Base-by-base conservation (phyloP, 2,113 vertebrate species). In the Oceanodroma tethys region DNA sequence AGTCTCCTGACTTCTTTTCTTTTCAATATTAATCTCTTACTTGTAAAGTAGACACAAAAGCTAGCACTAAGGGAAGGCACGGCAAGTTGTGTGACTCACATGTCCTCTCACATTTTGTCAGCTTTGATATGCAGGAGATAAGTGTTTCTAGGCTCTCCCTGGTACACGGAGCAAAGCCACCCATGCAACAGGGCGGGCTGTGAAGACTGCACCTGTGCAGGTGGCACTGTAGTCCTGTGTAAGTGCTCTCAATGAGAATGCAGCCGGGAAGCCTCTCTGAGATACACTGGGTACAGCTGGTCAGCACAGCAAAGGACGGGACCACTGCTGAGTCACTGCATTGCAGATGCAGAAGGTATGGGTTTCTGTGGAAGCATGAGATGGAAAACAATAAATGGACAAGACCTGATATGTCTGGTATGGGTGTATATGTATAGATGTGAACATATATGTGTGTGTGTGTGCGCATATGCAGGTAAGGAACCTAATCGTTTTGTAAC, bases 351-450 rank as follows among this genome's bases (percentile, higher is more conserved):
- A 72, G 48, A 65, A 67, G 15, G 17, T 32, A 13, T 11, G 29
- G 23, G 5, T 38, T 84, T 90, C 78, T 40, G 32, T 62, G 23
- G 60, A 86, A 91, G 26, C 9, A 60, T 10, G 67, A 81, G 43
- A 73, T 14, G 10, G 30, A 55, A 65, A 76, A 50, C n/a, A 66
- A 34, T 29, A 65, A 72, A 22, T 26, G 34, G 13, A 22, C 32
- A 81, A 20, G 18, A 21, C 21, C 30, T 36, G 8, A 2, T 38
- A 42, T 47, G 36, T 52, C n/a, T 81, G 53, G 13, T 38, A 29
- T 40, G 13, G 34, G 7, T 62, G 25, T 38, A 7, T 38, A 38
- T 7, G 4, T 22, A 50, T 11, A 38, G 23, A 53, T 0, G 5
- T 47, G 38, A 91, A 45, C 29, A 12, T 20, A 8, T 26, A 7